Base-by-base conservation (phyloP, 23 tunicate species). In the Halocynthia aurantium region DNA sequence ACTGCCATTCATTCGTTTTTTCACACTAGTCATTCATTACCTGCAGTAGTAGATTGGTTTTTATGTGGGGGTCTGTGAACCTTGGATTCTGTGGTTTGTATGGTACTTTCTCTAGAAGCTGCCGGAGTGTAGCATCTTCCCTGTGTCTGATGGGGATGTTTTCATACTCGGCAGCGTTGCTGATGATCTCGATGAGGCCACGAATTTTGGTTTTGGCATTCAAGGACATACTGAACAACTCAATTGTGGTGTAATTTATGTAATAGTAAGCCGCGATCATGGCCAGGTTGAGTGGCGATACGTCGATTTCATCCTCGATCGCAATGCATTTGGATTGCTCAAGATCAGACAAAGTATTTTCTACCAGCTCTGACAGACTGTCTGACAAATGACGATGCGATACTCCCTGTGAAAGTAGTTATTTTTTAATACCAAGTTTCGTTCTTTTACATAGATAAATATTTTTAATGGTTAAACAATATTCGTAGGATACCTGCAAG, bases 241-340 rank as follows among this genome's bases (percentile, higher is more conserved):
- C 99, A 20, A 94, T 94, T 9, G 99, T 88, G 13, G 99, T 94
- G 84, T 94, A 88, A 76, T 88, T 84, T 72, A 94, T 84, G 84
- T 88, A 94, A 79, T 94, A 88, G 72, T 94, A 88, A 22, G 95
- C 98, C 10, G 93, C 89, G 77, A 93, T 93, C 98, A 93, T 93
- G n/a, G 93, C 98, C 63, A 93, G 73, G 70, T 93, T 93, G 52
- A 84, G 75, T 6, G 98, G 98, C 15, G 94, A 83, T 76, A 93
- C 77, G 75, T 93, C 98, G 86, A 93, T 87, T 64, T 93, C 98
- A 77, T 93, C 93, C 76, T 93, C 98, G 57, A 93, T 84, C 49
- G 90, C 79, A 54, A 93, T 87, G 67, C 98, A 93, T 61, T 93
- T 93, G 52, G 93, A 87, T 71, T 87, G 93, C 67, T 87, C 86